These are phyloP conservation scores for Coelinius sp. DNA, from an alignment of 2,888 invertebrate species.

Conservation along the genomic window DNA sequence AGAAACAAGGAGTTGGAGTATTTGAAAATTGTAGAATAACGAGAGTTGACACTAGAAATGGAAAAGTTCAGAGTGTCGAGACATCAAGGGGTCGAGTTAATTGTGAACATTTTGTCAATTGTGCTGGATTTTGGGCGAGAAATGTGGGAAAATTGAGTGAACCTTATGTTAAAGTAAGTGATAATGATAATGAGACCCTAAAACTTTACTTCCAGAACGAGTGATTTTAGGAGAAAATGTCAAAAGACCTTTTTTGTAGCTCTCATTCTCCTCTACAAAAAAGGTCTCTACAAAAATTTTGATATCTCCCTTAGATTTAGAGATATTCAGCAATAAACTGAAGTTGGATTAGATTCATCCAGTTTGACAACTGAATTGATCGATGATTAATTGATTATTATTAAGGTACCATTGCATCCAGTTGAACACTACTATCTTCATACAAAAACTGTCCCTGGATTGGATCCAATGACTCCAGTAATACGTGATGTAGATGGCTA, in stretches of 20 bases:
- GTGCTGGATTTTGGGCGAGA: slow-evolving; percentile 95
- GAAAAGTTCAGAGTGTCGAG: slow-evolving; percentile 81
- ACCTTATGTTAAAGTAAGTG: slow-evolving; percentile 81
- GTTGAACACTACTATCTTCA: slow-evolving; percentile 95
- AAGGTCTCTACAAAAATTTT: too few species aligned
- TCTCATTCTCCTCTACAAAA: too few species aligned
- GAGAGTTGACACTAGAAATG: slow-evolving; percentile 78
- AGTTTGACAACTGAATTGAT: too few species aligned
- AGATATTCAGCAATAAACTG: too few species aligned
- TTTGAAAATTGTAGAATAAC: slow-evolving; percentile 85
- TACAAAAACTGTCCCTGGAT: slow-evolving; percentile 83
- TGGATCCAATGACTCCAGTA: slow-evolving; percentile 88
- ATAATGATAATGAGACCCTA: neutral
- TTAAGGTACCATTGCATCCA: slow-evolving; percentile 91
- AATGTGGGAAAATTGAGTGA: slow-evolving; percentile 88
- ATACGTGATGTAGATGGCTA: slow-evolving; percentile 90
- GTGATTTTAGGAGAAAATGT: too few species aligned
- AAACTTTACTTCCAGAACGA: too few species aligned
- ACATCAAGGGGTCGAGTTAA: slow-evolving; percentile 83
- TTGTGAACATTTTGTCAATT: slow-evolving; percentile 95
- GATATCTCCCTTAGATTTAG: too few species aligned
- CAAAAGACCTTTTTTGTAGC: too few species aligned
- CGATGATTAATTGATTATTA: too few species aligned
- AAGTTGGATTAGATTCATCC: too few species aligned
- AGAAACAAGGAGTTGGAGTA: slow-evolving; percentile 80